A percentile compares a stretch with the other conserved stretches of the same genome.
Evolutionary conservation across 2,888 invertebrate genomes (phyloP).

Genomic region (Nasonia oneida): DNA sequence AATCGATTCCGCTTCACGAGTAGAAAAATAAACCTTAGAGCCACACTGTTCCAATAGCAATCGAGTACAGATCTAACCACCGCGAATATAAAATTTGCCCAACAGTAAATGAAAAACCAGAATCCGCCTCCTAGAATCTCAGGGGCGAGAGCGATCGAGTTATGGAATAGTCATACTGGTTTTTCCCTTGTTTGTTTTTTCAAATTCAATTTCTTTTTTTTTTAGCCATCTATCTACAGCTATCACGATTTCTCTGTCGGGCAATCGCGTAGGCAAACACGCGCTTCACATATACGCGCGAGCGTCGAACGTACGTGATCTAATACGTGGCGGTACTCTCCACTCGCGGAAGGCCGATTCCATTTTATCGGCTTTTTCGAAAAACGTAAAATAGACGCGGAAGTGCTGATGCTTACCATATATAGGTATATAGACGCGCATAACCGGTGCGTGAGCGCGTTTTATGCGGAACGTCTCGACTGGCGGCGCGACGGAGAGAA

Average conservation of each 20-base stretch:
- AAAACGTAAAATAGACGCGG: slow-evolving; percentile 49
- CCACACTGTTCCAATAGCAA: not conserved
- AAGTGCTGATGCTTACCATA: not conserved
- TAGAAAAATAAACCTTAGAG: not conserved
- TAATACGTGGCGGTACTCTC: slow-evolving; percentile 25
- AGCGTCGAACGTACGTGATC: slow-evolving; percentile 42
- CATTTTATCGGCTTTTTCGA: slow-evolving; percentile 54
- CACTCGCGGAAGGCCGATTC: slow-evolving; percentile 13
- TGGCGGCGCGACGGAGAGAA: not conserved
- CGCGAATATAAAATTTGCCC: not conserved
- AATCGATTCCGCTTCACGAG: not conserved
- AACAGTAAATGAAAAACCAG: not conserved
- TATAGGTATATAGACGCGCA: not conserved
- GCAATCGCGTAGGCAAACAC: slow-evolving; percentile 49
- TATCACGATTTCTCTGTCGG: not conserved
- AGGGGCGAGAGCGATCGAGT: slow-evolving; percentile 13
- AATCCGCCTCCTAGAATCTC: slow-evolving; percentile 3
- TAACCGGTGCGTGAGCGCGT: not conserved
- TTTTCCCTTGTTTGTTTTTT: slow-evolving; percentile 28
- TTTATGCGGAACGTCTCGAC: slow-evolving; percentile 23
- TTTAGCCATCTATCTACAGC: not conserved
- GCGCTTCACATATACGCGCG: slow-evolving; percentile 1
- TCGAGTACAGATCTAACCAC: not conserved
- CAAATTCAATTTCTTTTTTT: slow-evolving; percentile 38
- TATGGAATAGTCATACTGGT: slow-evolving; percentile 14